These are phyloP conservation scores for Myotis lucifugus DNA, from an alignment of 2,113 vertebrate genomes.

Conservation along the genomic window DNA sequence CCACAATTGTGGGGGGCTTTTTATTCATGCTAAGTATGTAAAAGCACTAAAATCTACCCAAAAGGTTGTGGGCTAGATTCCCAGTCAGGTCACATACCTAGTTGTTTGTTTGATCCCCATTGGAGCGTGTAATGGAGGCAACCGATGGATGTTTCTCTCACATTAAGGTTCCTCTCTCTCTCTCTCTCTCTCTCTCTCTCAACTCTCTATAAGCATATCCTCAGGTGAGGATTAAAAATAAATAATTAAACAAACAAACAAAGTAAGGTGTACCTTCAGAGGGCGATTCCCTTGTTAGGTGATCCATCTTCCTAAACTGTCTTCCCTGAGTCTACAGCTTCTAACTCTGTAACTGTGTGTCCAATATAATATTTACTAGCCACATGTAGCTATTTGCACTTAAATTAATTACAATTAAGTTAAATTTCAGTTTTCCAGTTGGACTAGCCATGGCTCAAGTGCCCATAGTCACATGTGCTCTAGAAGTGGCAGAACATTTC, in stretches of 20 bases:
- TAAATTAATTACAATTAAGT: background rate
- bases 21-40: background rate
- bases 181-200: too few relatives aligned
- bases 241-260: too few relatives aligned
- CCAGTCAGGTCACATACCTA: too few relatives aligned
- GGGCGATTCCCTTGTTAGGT: background rate
- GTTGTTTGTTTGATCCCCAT: too few relatives aligned
- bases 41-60: background rate
- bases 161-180: too few relatives aligned
- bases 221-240: too few relatives aligned
- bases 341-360: background rate
- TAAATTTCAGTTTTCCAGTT: background rate
- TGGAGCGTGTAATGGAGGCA: too few relatives aligned
- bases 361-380: background rate
- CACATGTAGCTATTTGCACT: background rate
- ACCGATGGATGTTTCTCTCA: too few relatives aligned
- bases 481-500: background rate
- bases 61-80: background rate
- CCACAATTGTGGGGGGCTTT: background rate
- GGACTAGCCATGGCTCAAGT: too few relatives aligned
- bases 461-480: fast-evolving
- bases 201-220: too few relatives aligned
- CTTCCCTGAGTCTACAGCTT: background rate
- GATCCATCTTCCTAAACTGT: background rate
- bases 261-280: background rate